Evolutionary conservation across 2,888 invertebrate genomes (phyloP), one percentile per base, ranked within the genome.

Genomic region (Pheosia gnoma): DNA sequence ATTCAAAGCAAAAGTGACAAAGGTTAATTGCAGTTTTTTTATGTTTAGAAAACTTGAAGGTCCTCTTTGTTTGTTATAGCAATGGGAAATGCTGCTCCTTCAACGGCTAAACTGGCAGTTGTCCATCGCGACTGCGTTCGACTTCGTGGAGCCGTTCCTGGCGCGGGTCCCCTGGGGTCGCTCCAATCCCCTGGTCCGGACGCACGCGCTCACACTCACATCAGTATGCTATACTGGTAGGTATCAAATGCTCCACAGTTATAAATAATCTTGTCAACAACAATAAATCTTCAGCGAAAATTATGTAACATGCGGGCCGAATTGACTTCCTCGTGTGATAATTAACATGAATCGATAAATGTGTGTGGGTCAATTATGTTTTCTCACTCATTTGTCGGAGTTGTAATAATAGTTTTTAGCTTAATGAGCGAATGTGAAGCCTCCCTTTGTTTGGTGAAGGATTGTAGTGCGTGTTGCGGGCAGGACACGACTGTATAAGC

Each of bases 141-240:
- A 97, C 90, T 97, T 97, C 90, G 95, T 97, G 79, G 97, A 97
- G 84, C 97, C 97, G 78, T 94, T 97, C 74, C 91, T 97, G 68
- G 95, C 95, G 75, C 93, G 97, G 75, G 89, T 92, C 68, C 87
- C 94, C 25, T 95, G 96, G 95, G 94, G 95, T 65, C 92, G 94
- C 62, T 88, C 94, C 59, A 95, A 95, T 73, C 90, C 94, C 57
- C 90, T 95, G 56, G 94, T 97, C 52, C 94, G 96, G 74, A 93
- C 95, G 68, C 97, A 97, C 82, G 96, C 97, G 57, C 95, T 96
- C 79, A 97, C 96, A 5, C 95, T 97, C 79, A 95, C 96, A 69
- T 95, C 96, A 53, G 94, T 97, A 69, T 97, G 97, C 85, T 96
- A 96, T 81, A 96, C 96, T 84, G 97, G 97, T 97, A 92, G 93